phyloP scores from a whole-genome alignment of 2,113 vertebrate genomes.

The Sylvietta virens region DNA sequence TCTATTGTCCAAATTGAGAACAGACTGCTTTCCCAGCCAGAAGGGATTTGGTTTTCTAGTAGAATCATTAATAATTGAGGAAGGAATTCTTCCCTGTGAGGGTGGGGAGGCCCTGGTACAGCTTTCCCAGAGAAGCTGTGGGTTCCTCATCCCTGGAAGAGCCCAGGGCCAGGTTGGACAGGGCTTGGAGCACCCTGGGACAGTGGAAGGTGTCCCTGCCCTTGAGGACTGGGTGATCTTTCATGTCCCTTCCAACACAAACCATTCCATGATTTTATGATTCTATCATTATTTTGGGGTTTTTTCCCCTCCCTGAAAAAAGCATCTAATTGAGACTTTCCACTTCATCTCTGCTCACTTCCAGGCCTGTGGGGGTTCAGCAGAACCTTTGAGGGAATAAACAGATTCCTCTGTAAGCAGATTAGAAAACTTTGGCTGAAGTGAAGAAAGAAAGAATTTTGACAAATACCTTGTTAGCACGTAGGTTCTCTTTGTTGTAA shows the following conservation, averaged over 20 bases:
- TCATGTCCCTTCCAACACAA: background rate
- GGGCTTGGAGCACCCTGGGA: background rate
- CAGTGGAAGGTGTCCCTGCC: background rate
- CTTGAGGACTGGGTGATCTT: background rate
- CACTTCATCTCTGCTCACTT: background rate
- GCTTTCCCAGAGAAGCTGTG: fast-evolving
- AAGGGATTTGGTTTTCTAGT: background rate
- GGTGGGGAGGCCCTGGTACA: background rate
- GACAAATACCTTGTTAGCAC: background rate
- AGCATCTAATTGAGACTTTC: background rate
- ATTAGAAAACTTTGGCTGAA: background rate
- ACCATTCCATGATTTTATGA: background rate
- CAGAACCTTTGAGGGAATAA: background rate
- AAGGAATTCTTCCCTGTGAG: background rate
- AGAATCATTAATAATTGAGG: background rate
- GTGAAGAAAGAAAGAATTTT: background rate
- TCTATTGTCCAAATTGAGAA: background rate
- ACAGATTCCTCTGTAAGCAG: background rate
- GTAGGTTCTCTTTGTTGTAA: background rate
- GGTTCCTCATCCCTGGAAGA: background rate
- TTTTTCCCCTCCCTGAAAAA: background rate
- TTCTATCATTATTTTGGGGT: fast-evolving
- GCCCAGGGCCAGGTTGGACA: background rate
- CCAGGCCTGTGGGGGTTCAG: background rate
- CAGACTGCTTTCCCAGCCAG: background rate